Evolutionary conservation across 2,113 vertebrate species (phyloP).

Genomic region (Grammomys dolichurus): DNA sequence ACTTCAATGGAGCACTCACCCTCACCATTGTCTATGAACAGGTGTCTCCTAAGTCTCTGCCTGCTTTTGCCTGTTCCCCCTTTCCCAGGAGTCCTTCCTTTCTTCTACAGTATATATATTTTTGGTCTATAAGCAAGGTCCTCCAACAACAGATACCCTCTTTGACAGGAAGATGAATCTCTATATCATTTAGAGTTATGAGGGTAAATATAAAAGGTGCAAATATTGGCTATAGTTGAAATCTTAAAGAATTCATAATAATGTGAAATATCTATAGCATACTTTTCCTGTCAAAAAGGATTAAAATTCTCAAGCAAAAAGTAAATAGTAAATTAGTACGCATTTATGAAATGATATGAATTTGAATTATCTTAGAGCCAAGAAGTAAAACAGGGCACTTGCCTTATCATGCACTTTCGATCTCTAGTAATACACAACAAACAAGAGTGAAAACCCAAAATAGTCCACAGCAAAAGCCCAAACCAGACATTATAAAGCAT

Average conservation of each 20-base stretch:
- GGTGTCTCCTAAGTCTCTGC: background rate
- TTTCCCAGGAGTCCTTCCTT: background rate
- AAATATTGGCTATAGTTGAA: background rate
- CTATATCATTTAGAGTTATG: background rate
- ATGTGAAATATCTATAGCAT: background rate
- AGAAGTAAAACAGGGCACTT: background rate
- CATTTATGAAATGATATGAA: background rate
- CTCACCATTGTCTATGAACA: background rate
- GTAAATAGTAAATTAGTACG: background rate
- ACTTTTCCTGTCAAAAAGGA: slow-evolving; percentile 36
- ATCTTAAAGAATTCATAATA: background rate
- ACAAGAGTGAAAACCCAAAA: background rate
- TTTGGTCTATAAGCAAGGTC: background rate
- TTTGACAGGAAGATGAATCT: background rate
- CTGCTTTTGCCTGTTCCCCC: background rate
- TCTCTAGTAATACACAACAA: background rate
- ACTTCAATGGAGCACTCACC: background rate
- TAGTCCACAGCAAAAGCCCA: background rate
- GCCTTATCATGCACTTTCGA: background rate
- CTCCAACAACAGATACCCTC: background rate
- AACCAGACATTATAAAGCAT: background rate
- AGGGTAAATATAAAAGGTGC: background rate
- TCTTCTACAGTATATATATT: background rate
- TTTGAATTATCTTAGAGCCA: slow-evolving; percentile 1
- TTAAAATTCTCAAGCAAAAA: background rate